phyloP scores from a whole-genome alignment of 1,140 invertebrate genomes.

The Drosophila azteca region DNA sequence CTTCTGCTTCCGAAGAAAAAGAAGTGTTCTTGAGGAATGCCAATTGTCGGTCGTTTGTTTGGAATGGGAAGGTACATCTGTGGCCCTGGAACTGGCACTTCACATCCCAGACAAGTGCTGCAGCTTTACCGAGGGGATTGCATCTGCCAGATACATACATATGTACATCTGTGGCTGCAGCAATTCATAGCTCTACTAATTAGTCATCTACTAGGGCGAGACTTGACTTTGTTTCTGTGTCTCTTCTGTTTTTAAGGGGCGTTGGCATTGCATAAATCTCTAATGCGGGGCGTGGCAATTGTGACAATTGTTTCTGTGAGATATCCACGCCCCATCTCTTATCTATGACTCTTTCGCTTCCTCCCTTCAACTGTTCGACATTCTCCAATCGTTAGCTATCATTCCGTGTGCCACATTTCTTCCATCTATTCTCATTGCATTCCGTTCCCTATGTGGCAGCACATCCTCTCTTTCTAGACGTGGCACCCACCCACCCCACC shows the following conservation, averaged over 20 bases:
- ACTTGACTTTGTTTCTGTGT: conserved; percentile 12
- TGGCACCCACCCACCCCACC: no score
- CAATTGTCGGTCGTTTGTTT: conserved; percentile 30
- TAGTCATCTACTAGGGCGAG: conserved; percentile 45
- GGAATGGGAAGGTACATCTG: no score
- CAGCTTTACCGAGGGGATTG: conserved; percentile 41
- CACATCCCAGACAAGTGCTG: conserved; percentile 44
- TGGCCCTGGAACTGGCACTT: conserved; percentile 30
- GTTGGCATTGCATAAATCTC: conserved; percentile 43
- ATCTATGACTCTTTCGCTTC: conserved; percentile 17
- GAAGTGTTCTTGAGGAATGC: conserved; percentile 52
- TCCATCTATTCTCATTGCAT: neutral
- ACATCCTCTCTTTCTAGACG: neutral
- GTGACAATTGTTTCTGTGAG: conserved; percentile 24
- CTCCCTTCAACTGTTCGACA: conserved; percentile 25
- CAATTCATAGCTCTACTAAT: conserved; percentile 61
- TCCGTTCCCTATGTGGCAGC: conserved; percentile 3
- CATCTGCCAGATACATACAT: conserved; percentile 43
- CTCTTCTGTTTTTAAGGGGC: conserved; percentile 31
- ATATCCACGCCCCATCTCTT: conserved; percentile 30
- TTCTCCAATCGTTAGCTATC: conserved; percentile 44
- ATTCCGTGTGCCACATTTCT: conserved; percentile 9
- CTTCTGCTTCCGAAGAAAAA: neutral
- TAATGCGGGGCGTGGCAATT: conserved; percentile 11
- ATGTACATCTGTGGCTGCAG: conserved; percentile 17